Evolutionary conservation across 2,113 vertebrate genomes (phyloP), one percentile per base, ranked within the genome.

Genomic region (Empidonax traillii): DNA sequence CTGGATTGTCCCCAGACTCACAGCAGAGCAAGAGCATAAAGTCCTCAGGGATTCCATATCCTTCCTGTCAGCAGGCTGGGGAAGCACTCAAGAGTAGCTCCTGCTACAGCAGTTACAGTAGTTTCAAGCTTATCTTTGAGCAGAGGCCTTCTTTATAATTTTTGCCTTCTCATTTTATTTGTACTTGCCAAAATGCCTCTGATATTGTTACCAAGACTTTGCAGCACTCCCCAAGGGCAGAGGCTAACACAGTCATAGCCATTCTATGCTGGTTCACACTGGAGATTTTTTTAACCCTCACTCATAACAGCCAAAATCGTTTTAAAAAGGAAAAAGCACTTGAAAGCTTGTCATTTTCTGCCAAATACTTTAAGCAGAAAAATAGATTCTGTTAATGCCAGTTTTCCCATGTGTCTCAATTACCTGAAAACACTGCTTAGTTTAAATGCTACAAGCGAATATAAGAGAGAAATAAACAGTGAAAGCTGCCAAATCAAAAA

Each of bases 351-450:
- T 86, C 27, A 75, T 87, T 89, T 93, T 72, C 90, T 94, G 88
- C 80, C 80, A 92, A 95, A 74, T 10, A 37, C 72, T 94, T 93
- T 75, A 78, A 15, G 59, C 24, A 59, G 96, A 84, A 94, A 96
- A 95, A 65, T 78, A 92, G 72, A 49, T 93, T 90, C 92, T 82
- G 65, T 82, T 96, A 93, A 96, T 85, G 72, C 69, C 55, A 35
- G 18, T 89, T 96, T 87, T 95, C 94, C 94, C 93, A 56, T 81
- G 83, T 78, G 94, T 82, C 69, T 90, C 94, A 93, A 95, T 96
- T 97, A 97, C 92, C 92, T 96, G 92, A 68, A 95, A 95, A 94
- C 49, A 46, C 66, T 66, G 41, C 83, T 84, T 84, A 66, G 49
- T 94, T 96, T 92, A 90, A 79, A 88, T 43, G 76, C 53, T 85